Evolutionary conservation across 2,113 vertebrate genomes (phyloP).

Genomic region (Oreocharis arfaki): DNA sequence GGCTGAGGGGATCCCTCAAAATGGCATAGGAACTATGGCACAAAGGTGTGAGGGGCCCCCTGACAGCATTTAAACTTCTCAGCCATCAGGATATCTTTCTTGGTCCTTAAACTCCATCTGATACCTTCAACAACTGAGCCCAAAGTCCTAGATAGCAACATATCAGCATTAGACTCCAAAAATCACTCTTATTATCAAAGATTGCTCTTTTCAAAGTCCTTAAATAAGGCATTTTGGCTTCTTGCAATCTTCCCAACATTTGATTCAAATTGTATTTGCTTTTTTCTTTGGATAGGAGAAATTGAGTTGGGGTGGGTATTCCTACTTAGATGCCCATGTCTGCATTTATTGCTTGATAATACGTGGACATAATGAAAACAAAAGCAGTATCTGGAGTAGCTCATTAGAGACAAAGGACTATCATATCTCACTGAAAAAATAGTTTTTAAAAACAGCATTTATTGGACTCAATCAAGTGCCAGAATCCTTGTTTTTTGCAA

Average conservation of each 20-base stretch:
- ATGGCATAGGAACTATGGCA: rapidly evolving
- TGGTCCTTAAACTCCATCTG: not conserved
- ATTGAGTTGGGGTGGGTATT: not conserved
- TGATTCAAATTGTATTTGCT: not conserved
- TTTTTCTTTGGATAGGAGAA: not conserved
- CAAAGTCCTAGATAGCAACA: not conserved
- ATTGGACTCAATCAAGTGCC: not conserved
- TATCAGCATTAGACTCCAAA: not conserved
- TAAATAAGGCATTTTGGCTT: not conserved
- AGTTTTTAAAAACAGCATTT: not conserved
- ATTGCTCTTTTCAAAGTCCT: not conserved
- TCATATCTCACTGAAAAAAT: not conserved
- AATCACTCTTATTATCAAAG: not conserved
- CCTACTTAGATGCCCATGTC: rapidly evolving
- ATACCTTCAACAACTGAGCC: not conserved
- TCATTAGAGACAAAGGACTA: not conserved
- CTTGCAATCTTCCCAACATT: not conserved
- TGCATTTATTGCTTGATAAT: not conserved
- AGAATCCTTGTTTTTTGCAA: not conserved
- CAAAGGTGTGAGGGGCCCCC: not conserved
- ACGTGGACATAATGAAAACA: not conserved
- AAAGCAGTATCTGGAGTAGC: not conserved
- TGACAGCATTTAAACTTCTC: not conserved
- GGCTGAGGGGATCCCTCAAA: not conserved
- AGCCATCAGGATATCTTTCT: not conserved